Base-by-base conservation (phyloP, 92 coral and sea anemone species). In the Epizoanthus fatuus region DNA sequence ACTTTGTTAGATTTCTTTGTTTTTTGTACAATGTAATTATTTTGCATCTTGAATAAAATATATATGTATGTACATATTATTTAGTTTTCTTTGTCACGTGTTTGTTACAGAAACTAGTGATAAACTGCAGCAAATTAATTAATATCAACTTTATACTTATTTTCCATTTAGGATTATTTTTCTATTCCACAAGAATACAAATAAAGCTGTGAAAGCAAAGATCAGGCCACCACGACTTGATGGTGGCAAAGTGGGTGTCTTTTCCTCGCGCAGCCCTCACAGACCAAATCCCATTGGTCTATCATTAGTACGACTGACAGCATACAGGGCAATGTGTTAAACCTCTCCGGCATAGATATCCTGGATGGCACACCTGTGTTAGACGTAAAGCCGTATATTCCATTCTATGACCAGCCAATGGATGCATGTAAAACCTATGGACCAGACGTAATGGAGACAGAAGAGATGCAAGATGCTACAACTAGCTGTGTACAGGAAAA, bases 231-330 rank as follows among this genome's bases (percentile, higher is more conserved):
- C 95, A 14, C 88, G 92, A 35, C 87, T 91, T 72, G 89, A 91
- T 59, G 95, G 95, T 0, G 68, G 76, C 8, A 91, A 91, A 71
- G 86, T 91, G 37, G 95, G 95, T 0, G 92, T 91, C 42, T 91
- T 91, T 80, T 88, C 95, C 10, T 79, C 87, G 14, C 92, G 95
- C 56, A 91, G 95, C 52, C 95, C 95, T 6, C 95, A 91, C 85
- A 88, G 95, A 53, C 95, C 95, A 19, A 91, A 89, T 83, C 87
- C 95, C 49, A 91, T 91, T 88, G 95, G 95, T 25, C 78, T 91
- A 3, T 88, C 95, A 15, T 62, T 91, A 64, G 95, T 92, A 16
- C 79, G 79, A 37, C 86, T 91, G 44, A 91, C 80, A 84, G 85
- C 66, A 88, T 91, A 38, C 8, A 62, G 6, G 92, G 92, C 10